Evolutionary conservation across 2,797 vertebrate genomes (phyloP).

Genomic region (Micropoecilia bifurca): DNA sequence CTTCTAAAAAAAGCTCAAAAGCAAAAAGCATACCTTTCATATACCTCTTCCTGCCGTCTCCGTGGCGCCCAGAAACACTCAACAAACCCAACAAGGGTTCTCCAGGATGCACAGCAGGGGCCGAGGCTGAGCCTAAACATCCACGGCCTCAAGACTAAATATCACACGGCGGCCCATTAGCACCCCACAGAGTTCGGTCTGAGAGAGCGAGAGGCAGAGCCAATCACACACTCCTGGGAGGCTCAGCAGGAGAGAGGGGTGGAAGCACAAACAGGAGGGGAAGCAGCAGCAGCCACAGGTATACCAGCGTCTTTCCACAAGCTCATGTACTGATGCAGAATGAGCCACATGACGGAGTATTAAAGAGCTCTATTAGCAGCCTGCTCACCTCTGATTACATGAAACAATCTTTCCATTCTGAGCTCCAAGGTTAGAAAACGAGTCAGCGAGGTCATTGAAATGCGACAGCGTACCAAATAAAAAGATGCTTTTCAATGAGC

Average conservation of each 20-base stretch:
- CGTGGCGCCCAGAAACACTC: slow-evolving; percentile 10
- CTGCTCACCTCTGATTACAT: background rate
- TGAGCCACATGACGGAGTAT: slow-evolving; percentile 15
- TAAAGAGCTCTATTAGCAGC: slow-evolving; percentile 23
- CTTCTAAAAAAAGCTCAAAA: background rate
- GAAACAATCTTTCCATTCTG: background rate
- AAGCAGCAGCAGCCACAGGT: slow-evolving; percentile 36
- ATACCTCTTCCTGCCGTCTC: slow-evolving; percentile 5
- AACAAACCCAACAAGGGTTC: slow-evolving; percentile 23
- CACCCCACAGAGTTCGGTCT: slow-evolving; percentile 57
- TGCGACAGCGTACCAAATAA: background rate
- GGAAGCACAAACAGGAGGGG: slow-evolving; percentile 34
- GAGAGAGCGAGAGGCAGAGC: slow-evolving; percentile 58
- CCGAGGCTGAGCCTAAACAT: slow-evolving; percentile 59
- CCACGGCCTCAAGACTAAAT: slow-evolving; percentile 61
- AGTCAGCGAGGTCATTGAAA: background rate
- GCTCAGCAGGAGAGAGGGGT: slow-evolving; percentile 56
- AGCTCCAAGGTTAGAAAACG: slow-evolving; percentile 4
- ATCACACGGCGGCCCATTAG: slow-evolving; percentile 70
- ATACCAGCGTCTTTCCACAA: slow-evolving; percentile 14
- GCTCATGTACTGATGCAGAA: slow-evolving; percentile 22
- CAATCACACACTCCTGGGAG: slow-evolving; percentile 65
- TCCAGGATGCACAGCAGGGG: slow-evolving; percentile 50
- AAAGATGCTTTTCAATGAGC: background rate
- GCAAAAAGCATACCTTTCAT: background rate